Evolutionary conservation across 2,113 vertebrate genomes (phyloP).

Genomic region (Lonchura striata): DNA sequence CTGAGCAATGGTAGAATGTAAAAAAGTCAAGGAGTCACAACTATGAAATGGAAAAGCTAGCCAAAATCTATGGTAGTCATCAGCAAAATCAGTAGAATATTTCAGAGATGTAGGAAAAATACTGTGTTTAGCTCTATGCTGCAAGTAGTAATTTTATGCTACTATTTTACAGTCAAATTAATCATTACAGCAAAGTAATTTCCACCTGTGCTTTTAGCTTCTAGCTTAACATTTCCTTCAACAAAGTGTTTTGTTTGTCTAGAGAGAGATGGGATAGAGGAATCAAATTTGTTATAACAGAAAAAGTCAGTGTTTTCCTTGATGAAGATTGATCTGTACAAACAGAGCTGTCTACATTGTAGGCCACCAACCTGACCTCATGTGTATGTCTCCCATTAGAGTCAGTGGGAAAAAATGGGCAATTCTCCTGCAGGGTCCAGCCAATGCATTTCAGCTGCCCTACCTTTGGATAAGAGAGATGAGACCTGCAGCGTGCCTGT

Average conservation of each 20-base stretch:
- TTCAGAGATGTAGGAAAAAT: background rate
- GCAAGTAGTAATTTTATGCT: background rate
- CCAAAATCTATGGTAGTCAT: background rate
- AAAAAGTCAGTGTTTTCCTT: background rate
- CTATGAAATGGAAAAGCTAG: background rate
- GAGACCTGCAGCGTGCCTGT: background rate
- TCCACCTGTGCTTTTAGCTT: background rate
- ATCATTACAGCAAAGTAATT: background rate
- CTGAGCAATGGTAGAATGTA: constrained; percentile 13
- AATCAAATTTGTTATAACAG: background rate
- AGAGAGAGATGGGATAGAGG: background rate
- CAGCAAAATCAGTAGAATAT: constrained; percentile 24
- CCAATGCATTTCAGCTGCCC: background rate
- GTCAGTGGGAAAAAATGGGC: background rate
- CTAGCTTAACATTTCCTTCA: background rate
- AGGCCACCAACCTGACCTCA: background rate
- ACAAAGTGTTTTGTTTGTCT: background rate
- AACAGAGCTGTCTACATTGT: background rate
- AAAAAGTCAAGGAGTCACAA: background rate
- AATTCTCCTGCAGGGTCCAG: background rate
- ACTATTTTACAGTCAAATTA: background rate
- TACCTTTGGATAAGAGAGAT: background rate
- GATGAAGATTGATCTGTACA: background rate
- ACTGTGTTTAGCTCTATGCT: background rate
- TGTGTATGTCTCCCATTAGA: background rate